A percentile compares a stretch with the other conserved stretches of the same genome.
Evolutionary conservation across 2,888 invertebrate species (phyloP).

Genomic region (Capitulum mitella): DNA sequence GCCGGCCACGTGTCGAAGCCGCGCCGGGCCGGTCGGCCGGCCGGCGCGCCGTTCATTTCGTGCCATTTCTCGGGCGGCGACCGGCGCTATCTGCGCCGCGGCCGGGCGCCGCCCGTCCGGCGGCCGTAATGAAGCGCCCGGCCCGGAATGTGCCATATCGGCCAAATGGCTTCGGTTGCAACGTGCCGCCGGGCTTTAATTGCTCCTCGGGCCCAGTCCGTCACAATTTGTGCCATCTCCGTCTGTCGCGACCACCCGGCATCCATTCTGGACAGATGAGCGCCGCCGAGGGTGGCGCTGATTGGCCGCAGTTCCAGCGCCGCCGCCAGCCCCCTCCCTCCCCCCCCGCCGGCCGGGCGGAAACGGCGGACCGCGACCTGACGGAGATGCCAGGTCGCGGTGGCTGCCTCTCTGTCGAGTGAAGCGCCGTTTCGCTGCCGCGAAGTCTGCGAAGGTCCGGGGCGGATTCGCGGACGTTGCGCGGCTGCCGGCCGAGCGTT

Average conservation of each 20-base stretch:
- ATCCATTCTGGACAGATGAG: background rate
- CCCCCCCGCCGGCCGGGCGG: background rate
- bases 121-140: conserved; percentile 8
- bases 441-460: too few relatives aligned
- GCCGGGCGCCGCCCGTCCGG: background rate
- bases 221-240: conserved; percentile 24
- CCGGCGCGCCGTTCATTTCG: too few relatives aligned
- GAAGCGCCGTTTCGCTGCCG: too few relatives aligned
- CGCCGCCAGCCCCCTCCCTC: background rate
- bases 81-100: background rate
- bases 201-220: background rate
- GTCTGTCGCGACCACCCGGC: background rate
- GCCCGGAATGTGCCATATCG: conserved; percentile 14
- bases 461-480: too few relatives aligned
- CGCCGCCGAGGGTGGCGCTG: background rate
- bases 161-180: conserved; percentile 22
- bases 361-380: too few relatives aligned
- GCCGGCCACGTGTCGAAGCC: too few relatives aligned
- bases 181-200: conserved; percentile 20
- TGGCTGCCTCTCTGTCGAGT: too few relatives aligned
- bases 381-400: too few relatives aligned
- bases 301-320: background rate
- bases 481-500: too few relatives aligned
- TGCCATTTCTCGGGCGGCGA: too few relatives aligned
- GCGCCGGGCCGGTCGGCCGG: background rate